A percentile compares a stretch with the other conserved stretches of the same genome.
Evolutionary conservation across 2,888 invertebrate species (phyloP).

Genomic region (Blera fallax): DNA sequence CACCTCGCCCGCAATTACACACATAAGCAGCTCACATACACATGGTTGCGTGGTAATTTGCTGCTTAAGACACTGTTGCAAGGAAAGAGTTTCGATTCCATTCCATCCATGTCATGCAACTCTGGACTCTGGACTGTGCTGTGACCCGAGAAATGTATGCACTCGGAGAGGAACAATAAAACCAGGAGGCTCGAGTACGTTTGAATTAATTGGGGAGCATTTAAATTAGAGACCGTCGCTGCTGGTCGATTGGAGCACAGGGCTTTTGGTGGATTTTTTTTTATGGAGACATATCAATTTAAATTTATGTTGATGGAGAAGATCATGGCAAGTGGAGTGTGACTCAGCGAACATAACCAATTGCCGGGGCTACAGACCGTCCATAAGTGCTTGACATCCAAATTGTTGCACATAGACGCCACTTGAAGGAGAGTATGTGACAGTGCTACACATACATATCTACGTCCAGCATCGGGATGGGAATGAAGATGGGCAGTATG

Average conservation of each 20-base stretch:
- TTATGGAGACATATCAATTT: conserved; percentile 58
- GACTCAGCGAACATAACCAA: conserved; percentile 26
- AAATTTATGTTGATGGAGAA: conserved; percentile 51
- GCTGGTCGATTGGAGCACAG: neutral
- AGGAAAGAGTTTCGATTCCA: neutral
- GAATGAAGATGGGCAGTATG: no score
- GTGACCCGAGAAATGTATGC: neutral
- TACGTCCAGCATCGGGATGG: no score
- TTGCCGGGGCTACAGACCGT: neutral
- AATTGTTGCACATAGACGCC: neutral
- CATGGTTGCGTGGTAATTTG: no score
- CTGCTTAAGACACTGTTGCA: no score
- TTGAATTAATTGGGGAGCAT: conserved; percentile 39
- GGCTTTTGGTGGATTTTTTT: neutral
- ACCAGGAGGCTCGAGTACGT: conserved; percentile 21
- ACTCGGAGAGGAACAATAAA: conserved; percentile 29
- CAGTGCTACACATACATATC: no score
- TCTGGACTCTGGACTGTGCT: conserved; percentile 47
- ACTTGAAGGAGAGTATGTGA: neutral
- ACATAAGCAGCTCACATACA: neutral
- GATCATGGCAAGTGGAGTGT: conserved; percentile 55
- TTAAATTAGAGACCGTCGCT: conserved; percentile 22
- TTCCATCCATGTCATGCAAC: neutral
- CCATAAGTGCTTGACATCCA: neutral
- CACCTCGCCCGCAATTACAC: neutral